Base-by-base conservation (phyloP, 2,888 invertebrate genomes). In the Pyrrhosoma nymphula region DNA sequence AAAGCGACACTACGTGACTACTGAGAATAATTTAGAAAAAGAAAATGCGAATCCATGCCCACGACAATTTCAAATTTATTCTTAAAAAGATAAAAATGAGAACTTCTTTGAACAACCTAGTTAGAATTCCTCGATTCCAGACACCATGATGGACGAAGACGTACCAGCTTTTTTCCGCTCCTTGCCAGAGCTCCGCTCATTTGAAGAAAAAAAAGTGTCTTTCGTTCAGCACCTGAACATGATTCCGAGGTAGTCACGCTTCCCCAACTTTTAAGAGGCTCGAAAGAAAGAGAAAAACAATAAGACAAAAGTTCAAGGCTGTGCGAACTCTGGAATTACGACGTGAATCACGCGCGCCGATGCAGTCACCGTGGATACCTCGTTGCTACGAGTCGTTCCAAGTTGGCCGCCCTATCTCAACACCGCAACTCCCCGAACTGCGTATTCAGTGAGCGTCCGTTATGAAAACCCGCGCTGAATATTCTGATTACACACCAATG, bases 171-270 rank as follows among this genome's bases (percentile, higher is more conserved):
- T 82, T 35, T 35, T 35, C 30, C 82, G 14, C 82, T 82, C 82
- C 35, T 69, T 35, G 16, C 23, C 30, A 35, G 16, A 82, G 30
- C 82, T n/a, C 30, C 2, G n/a, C 16, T 16, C 30, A 82, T 82
- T 35, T 20, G 26, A 26, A 82, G 16, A 16, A 60, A 60, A 60
- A 20, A 60, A 82, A 82, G n/a, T 82, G 30, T 35, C 35, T 82
- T 82, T 35, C 82, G 82, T 82, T 82, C 82, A 30, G 82, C 82
- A 82, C 82, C 35, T 82, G 82, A 82, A 82, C 82, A 82, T 82
- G 82, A 82, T 18, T 82, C 82, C 82, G 82, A 35, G 82, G 82
- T 16, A 82, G 82, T 82, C 82, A 82, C 82, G 82, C 82, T 82
- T 26, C 35, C 35, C 82, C 82, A 82, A 82, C 82, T 82, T 82